phyloP scores from a whole-genome alignment of 2,113 vertebrate genomes.

The Nanorana parkeri region DNA sequence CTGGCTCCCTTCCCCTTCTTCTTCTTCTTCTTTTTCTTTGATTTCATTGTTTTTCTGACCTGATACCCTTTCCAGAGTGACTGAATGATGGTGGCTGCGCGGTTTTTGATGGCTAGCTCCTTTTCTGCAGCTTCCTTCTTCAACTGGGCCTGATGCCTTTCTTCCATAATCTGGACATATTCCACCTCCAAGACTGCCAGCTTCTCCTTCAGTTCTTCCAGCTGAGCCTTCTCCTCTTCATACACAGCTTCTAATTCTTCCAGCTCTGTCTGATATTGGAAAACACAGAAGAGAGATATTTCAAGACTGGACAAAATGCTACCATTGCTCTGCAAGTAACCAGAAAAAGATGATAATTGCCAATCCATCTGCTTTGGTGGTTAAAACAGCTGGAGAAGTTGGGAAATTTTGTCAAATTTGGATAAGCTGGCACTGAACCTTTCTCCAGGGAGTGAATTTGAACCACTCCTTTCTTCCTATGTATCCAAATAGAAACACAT shows the following conservation, averaged over 20 bases:
- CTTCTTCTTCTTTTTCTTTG: conserved; percentile 72
- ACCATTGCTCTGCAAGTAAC: too few species aligned
- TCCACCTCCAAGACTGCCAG: conserved; percentile 71
- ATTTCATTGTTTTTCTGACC: conserved; percentile 75
- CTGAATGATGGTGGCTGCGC: conserved; percentile 79
- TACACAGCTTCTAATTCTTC: conserved; percentile 69
- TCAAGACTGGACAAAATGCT: neutral
- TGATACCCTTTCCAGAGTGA: conserved; percentile 84
- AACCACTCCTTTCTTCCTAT: too few species aligned
- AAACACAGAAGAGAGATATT: neutral
- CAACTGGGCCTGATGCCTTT: conserved; percentile 65
- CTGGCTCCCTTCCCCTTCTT: conserved; percentile 24
- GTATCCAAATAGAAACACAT: too few species aligned
- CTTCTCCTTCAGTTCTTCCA: conserved; percentile 70
- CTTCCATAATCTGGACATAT: conserved; percentile 77
- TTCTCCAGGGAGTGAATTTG: too few species aligned
- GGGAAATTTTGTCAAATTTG: too few species aligned
- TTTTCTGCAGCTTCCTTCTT: conserved; percentile 68
- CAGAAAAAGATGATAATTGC: too few species aligned
- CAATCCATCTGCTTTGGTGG: too few species aligned
- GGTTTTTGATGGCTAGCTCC: conserved; percentile 70
- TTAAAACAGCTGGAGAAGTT: too few species aligned
- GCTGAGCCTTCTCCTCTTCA: conserved; percentile 71
- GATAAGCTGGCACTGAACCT: too few species aligned
- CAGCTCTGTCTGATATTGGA: conserved; percentile 69